Conservation (phyloP, 2,113 vertebrate species). For the Lophotis ruficrista region DNA sequence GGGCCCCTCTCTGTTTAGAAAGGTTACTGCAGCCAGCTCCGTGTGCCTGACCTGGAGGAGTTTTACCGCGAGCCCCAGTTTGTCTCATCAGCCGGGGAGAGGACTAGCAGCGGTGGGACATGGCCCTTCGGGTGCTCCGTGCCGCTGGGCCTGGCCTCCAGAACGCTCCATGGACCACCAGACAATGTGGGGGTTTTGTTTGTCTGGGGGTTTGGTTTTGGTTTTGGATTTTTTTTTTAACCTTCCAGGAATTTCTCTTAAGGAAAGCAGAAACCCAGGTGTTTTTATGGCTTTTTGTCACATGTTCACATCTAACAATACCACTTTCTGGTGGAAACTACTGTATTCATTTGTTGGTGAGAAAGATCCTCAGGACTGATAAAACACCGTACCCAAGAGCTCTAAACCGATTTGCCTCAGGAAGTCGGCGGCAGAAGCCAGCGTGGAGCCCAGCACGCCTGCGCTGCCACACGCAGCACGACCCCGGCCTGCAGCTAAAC, state of each 20-base stretch:
- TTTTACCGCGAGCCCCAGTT: neutral
- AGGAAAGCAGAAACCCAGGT: neutral
- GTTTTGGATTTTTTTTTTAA: neutral
- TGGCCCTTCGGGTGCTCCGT: neutral
- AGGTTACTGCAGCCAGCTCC: neutral
- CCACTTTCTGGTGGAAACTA: neutral
- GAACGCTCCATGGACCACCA: neutral
- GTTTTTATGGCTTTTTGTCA: neutral
- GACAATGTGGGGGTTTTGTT: neutral
- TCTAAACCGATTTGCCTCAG: neutral
- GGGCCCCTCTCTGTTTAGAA: neutral
- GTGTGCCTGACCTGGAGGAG: neutral
- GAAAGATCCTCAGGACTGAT: neutral
- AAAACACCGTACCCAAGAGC: neutral
- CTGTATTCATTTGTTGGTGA: too few species aligned
- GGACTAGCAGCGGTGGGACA: neutral
- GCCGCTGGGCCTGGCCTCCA: neutral
- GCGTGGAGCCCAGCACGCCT: neutral
- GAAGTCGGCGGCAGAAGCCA: neutral
- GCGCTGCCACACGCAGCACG: neutral
- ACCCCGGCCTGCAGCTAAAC: neutral
- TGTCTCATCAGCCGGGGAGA: accelerated
- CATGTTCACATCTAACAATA: neutral
- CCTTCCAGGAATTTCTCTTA: neutral
- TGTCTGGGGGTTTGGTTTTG: too few species aligned